Percentiles rank a stretch among this genome's conserved stretches.
Evolutionary conservation across 2,888 invertebrate genomes (phyloP).

Genomic region (Diplolepis rosae): DNA sequence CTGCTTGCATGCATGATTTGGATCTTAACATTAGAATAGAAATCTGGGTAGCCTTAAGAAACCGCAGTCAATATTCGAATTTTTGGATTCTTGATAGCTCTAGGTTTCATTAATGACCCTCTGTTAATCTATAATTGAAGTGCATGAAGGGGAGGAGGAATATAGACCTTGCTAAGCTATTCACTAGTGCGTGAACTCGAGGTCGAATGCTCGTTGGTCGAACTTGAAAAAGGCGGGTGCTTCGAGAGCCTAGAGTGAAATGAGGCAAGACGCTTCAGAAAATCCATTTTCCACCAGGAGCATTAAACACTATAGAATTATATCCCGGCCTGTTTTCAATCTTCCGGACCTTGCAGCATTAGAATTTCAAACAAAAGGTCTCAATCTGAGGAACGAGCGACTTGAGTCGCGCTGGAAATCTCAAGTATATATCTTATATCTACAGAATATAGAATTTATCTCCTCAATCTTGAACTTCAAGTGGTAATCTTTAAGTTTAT

Average conservation of each 20-base stretch:
- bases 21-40: neutral
- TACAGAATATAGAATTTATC: neutral
- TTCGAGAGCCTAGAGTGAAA: conserved; percentile 35
- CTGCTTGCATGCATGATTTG: neutral
- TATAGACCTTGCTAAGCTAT: conserved; percentile 2
- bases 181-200: conserved; percentile 6
- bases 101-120: conserved; percentile 21
- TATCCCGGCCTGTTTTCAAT: conserved; percentile 1
- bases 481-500: neutral
- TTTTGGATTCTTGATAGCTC: conserved; percentile 6
- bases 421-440: neutral
- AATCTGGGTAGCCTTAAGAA: neutral
- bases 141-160: conserved; percentile 20
- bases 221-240: conserved; percentile 47
- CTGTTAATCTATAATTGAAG: conserved; percentile 1
- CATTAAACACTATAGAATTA: conserved; percentile 12
- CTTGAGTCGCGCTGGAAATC: neutral
- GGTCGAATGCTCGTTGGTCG: conserved; percentile 16
- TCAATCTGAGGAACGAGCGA: conserved; percentile 8
- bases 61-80: conserved; percentile 13
- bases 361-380: conserved; percentile 7
- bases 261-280: conserved; percentile 47
- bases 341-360: conserved; percentile 9
- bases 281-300: conserved; percentile 34
- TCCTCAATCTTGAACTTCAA: neutral